phyloP scores from a whole-genome alignment of 2,113 vertebrate species.

The Psilopsiagon aymara region DNA sequence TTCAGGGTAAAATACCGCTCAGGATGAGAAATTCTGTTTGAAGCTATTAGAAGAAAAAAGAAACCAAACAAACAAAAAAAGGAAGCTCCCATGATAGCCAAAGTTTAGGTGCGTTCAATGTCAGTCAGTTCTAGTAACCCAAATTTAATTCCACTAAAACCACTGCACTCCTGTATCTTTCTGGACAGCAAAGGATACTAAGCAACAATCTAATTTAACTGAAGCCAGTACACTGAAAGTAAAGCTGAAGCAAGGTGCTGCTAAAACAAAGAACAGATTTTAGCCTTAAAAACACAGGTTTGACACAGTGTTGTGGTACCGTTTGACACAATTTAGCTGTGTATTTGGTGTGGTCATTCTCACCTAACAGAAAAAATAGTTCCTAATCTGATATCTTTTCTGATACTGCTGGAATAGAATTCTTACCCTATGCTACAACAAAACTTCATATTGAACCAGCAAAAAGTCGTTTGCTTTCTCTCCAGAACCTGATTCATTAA shows the following conservation, averaged over 20 bases:
- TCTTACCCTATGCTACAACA: background rate
- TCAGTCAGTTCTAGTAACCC: background rate
- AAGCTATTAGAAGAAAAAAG: background rate
- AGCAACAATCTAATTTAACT: background rate
- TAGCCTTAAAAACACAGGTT: background rate
- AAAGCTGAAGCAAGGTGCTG: background rate
- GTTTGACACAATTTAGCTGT: rapidly evolving
- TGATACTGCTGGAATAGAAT: background rate
- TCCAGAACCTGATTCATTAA: rapidly evolving
- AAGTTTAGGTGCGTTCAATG: background rate
- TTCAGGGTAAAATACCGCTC: background rate
- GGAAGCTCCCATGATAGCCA: background rate
- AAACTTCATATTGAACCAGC: background rate
- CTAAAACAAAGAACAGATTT: background rate
- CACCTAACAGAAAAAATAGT: background rate
- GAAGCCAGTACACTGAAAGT: background rate
- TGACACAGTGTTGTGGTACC: background rate
- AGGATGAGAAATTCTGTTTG: background rate
- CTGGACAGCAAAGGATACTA: background rate
- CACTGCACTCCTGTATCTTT: background rate
- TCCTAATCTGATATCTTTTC: background rate
- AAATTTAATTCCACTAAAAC: background rate
- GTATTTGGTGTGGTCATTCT: background rate
- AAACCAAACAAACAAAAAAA: background rate
- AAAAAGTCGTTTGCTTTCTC: background rate